Evolutionary conservation across 2,113 vertebrate species (phyloP).

Genomic region (Neogobius melanostomus): DNA sequence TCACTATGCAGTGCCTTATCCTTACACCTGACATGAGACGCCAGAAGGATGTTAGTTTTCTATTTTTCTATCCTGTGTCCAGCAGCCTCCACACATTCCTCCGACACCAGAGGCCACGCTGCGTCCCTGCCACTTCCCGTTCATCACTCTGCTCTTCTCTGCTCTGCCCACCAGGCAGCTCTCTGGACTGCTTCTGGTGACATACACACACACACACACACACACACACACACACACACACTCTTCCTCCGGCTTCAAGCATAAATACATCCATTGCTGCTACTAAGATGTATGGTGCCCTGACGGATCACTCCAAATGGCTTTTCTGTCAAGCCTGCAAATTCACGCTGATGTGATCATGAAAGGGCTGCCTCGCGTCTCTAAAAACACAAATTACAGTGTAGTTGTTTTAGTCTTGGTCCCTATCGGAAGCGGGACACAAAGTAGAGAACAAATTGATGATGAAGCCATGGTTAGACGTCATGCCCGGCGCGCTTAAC

Average conservation of each 20-base stretch:
- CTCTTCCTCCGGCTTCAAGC: conserved; percentile 11
- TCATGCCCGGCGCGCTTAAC: conserved; percentile 30
- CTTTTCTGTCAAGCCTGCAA: conserved; percentile 17
- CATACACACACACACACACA: conserved; percentile 18
- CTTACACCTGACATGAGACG: conserved; percentile 3
- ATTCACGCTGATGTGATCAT: conserved; percentile 16
- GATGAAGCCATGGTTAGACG: conserved; percentile 41
- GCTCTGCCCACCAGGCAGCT: conserved; percentile 43
- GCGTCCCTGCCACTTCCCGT: conserved; percentile 66
- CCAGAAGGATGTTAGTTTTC: conserved; percentile 25
- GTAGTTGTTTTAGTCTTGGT: conserved; percentile 50
- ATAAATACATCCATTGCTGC: conserved; percentile 21
- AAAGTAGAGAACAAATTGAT: conserved; percentile 50
- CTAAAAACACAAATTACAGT: conserved; percentile 39
- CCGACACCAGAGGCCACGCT: conserved; percentile 44
- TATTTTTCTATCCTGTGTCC: conserved; percentile 8
- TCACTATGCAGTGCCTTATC: conserved; percentile 22
- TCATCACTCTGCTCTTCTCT: conserved; percentile 59
- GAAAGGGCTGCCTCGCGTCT: conserved; percentile 14
- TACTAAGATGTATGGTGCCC: not conserved
- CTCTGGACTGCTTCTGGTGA: conserved; percentile 30
- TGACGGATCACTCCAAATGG: not conserved
- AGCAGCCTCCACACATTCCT: conserved; percentile 17
- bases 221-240: conserved; percentile 15
- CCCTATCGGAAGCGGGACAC: conserved; percentile 56